Percentiles rank a stretch among this genome's conserved stretches.
phyloP scores from a whole-genome alignment of 2,888 invertebrate species.

The Drosophila emarginata region DNA sequence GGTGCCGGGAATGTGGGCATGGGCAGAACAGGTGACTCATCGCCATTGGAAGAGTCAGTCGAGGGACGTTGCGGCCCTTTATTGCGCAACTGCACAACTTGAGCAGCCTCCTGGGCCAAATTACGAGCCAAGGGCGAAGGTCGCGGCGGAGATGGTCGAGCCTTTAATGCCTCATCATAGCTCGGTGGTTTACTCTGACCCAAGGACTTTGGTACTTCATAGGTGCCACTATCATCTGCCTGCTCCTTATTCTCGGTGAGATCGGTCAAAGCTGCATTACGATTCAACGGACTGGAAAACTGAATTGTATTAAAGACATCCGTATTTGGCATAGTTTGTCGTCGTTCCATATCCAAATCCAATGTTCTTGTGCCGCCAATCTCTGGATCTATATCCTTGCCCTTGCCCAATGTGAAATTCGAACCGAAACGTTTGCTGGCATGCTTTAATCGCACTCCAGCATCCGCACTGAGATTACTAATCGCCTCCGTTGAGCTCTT shows the following conservation, averaged over 20 bases:
- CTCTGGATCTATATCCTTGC: background rate
- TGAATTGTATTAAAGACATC: slow-evolving; percentile 81
- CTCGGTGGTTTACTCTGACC: slow-evolving; percentile 72
- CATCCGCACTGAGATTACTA: slow-evolving; percentile 76
- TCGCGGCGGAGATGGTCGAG: slow-evolving; percentile 43
- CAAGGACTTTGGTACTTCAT: slow-evolving; percentile 77
- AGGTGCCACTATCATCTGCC: slow-evolving; percentile 62
- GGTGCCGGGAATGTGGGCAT: slow-evolving; percentile 82
- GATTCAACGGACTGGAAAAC: slow-evolving; percentile 81
- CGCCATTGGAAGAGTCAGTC: slow-evolving; percentile 52
- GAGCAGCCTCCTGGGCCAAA: slow-evolving; percentile 59
- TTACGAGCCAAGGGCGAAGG: slow-evolving; percentile 50
- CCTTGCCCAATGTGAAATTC: slow-evolving; percentile 68
- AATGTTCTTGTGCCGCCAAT: slow-evolving; percentile 10
- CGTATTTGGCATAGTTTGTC: slow-evolving; percentile 80
- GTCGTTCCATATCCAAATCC: slow-evolving; percentile 70
- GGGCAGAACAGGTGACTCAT: slow-evolving; percentile 65
- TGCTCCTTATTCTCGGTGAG: slow-evolving; percentile 41
- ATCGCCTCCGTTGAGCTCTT: slow-evolving; percentile 80
- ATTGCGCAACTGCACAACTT: slow-evolving; percentile 53
- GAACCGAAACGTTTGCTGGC: slow-evolving; percentile 76
- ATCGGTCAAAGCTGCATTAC: slow-evolving; percentile 73
- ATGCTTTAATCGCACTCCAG: slow-evolving; percentile 76
- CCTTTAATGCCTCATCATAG: slow-evolving; percentile 77
- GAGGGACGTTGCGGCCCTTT: slow-evolving; percentile 35